phyloP scores from a whole-genome alignment of 2,797 vertebrate species.

The Chelidonichthys spinosus region DNA sequence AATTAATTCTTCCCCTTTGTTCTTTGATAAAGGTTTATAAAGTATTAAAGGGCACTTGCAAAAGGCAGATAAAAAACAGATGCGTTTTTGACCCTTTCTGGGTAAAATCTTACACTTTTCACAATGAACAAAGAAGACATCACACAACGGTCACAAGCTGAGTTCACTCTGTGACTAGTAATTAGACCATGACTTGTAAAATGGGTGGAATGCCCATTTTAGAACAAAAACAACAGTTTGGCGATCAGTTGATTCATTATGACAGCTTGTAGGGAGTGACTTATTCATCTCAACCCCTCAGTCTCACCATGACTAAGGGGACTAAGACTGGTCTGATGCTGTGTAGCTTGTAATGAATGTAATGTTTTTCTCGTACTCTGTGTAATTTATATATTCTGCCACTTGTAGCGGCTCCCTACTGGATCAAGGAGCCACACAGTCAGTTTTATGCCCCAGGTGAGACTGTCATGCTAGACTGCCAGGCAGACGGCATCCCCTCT shows the following conservation, averaged over 20 bases:
- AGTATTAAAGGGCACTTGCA: background rate
- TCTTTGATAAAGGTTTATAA: background rate
- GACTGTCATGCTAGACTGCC: constrained; percentile 87
- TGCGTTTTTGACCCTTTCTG: background rate
- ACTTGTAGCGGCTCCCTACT: constrained; percentile 88
- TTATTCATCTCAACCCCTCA: background rate
- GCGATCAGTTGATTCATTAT: background rate
- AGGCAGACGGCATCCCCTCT: constrained; percentile 88
- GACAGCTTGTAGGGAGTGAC: background rate
- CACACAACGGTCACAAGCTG: background rate
- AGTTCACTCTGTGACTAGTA: background rate
- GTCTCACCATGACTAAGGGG: background rate
- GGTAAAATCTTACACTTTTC: background rate
- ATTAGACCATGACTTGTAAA: background rate
- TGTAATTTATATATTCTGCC: constrained; percentile 5
- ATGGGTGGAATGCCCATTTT: background rate
- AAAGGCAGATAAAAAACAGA: too few relatives aligned
- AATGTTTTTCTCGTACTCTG: background rate
- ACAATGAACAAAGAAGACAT: constrained; percentile 2
- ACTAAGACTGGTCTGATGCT: background rate
- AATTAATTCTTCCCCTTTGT: background rate
- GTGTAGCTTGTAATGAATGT: background rate
- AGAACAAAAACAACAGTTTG: background rate
- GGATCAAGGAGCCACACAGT: constrained; percentile 87
- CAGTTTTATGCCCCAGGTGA: constrained; percentile 89